phyloP scores from a whole-genome alignment of 2,888 invertebrate genomes.

The Stratiomys singularior region DNA sequence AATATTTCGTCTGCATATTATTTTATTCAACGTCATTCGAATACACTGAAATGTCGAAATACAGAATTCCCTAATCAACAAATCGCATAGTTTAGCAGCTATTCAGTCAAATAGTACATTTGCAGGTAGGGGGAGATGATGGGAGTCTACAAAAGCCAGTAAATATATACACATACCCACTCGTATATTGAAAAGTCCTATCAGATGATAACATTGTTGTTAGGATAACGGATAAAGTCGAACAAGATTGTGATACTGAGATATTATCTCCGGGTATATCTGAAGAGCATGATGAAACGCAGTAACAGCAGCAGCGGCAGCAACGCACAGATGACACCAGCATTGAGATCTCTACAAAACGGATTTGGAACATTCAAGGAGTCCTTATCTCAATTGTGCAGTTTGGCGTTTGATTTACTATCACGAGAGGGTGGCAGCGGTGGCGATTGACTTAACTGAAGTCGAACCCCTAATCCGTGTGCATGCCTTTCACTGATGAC shows the following conservation, averaged over 20 bases:
- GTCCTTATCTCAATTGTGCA: conserved; percentile 52
- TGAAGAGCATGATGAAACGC: conserved; percentile 19
- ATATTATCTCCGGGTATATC: conserved; percentile 39
- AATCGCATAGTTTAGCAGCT: conserved; percentile 30
- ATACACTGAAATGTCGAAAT: background rate
- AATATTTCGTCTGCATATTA: too few relatives aligned
- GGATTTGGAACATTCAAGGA: conserved; percentile 21
- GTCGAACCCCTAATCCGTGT: conserved; percentile 18
- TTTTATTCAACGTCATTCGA: background rate
- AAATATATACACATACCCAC: conserved; percentile 5
- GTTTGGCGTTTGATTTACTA: conserved; percentile 51
- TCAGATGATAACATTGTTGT: conserved; percentile 46
- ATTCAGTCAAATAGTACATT: background rate
- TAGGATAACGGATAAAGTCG: conserved; percentile 50
- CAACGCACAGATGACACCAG: conserved; percentile 19
- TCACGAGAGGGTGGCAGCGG: conserved; percentile 27
- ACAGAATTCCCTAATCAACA: conserved; percentile 7
- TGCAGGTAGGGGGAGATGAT: background rate
- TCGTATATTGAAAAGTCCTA: conserved; percentile 21
- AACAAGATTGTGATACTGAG: conserved; percentile 50
- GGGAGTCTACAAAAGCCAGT: background rate
- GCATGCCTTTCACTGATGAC: conserved; percentile 23
- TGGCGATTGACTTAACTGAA: conserved; percentile 4
- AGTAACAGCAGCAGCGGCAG: too few relatives aligned
- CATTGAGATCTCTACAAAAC: background rate